Evolutionary conservation across 2,113 vertebrate species (phyloP), one percentile per base, ranked within the genome.

Genomic region (Etheostoma cragini): DNA sequence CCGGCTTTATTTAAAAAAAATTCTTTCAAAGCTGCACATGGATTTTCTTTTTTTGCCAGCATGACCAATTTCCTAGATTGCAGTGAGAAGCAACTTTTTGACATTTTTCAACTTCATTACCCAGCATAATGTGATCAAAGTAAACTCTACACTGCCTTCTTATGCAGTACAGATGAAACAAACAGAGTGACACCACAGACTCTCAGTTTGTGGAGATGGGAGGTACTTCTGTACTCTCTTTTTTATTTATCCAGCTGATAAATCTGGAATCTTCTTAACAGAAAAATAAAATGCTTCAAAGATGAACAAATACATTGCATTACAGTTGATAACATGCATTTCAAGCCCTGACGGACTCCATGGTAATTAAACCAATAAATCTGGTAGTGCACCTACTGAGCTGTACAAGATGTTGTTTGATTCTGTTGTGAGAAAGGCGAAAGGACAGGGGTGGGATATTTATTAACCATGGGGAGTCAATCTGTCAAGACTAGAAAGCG

Each of bases 381-480:
- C 33, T 73, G 72, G 76, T 76, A 54, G 74, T 24, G 77, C 74
- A 68, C 86, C 83, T n/a, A 53, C 72, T 78, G 84, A 82, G 78
- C 74, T 52, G 73, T 38, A 74, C 62, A 81, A 78, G 70, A 83
- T 72, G 78, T 47, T 77, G 54, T 84, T 82, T 80, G 69, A 87
- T 88, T 80, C 57, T 71, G 58, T 72, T 78, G 63, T 45, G 69
- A 63, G 64, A 72, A 66, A 12, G 33, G 22, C 70, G 57, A 78
- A 78, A 64, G 63, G 67, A 82, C 71, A 60, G 54, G 47, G 53
- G 76, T 70, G 24, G 82, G 71, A 50, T 81, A 69, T 73, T 82
- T 88, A 83, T 89, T 84, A 86, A 89, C 87, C 82, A 63, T 6
- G 61, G 79, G 77, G 87, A 89, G 83, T 77, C 78, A 87, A 78